Conservation (phyloP, 1,140 invertebrate species). For the Anoplolepis gracilipes region DNA sequence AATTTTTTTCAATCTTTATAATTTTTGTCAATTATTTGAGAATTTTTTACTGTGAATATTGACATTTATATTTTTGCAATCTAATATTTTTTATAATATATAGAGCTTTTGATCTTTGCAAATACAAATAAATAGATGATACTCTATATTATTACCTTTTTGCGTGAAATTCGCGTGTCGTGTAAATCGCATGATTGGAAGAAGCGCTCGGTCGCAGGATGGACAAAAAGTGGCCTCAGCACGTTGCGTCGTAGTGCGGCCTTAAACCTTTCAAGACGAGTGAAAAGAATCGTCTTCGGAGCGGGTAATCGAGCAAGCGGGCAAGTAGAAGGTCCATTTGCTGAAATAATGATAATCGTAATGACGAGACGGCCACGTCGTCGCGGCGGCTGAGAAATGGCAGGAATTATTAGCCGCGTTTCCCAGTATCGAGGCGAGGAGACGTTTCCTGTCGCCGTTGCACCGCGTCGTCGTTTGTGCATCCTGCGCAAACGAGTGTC, state of each 20-base stretch:
- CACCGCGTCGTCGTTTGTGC: slow-evolving; percentile 56
- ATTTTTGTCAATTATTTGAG: not conserved
- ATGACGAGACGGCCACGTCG: slow-evolving; percentile 62
- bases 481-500: slow-evolving; percentile 74
- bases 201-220: not conserved
- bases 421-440: slow-evolving; percentile 62
- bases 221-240: slow-evolving; percentile 49
- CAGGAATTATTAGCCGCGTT: slow-evolving; percentile 69
- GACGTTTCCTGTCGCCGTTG: slow-evolving; percentile 53
- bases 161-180: slow-evolving; percentile 36
- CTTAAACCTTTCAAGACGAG: slow-evolving; percentile 56
- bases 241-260: slow-evolving; percentile 8
- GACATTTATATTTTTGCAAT: not conserved
- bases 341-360: slow-evolving; percentile 76
- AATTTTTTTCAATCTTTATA: slow-evolving; percentile 1
- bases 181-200: slow-evolving; percentile 17
- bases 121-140: not conserved
- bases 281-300: slow-evolving; percentile 67
- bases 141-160: not conserved
- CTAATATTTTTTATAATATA: too few species aligned
- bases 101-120: not conserved
- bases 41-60: slow-evolving; percentile 4
- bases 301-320: slow-evolving; percentile 43
- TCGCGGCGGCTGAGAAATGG: slow-evolving; percentile 16
- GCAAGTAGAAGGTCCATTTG: slow-evolving; percentile 71